These are phyloP conservation scores for Drosophila sucinea DNA, from an alignment of 1,140 invertebrate species.

Conservation along the genomic window DNA sequence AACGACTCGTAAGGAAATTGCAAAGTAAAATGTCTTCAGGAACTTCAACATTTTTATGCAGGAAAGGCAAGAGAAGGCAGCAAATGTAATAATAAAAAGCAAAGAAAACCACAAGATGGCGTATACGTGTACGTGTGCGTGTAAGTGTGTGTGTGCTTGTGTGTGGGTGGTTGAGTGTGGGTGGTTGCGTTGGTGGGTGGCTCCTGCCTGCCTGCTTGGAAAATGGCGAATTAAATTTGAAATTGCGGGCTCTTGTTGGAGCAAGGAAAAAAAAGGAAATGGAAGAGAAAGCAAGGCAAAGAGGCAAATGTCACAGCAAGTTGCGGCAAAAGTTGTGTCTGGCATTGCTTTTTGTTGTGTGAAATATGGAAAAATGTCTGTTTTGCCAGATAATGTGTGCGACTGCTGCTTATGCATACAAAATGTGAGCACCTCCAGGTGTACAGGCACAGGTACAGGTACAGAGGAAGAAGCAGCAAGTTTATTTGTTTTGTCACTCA, in stretches of 20 bases:
- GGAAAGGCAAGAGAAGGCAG: constrained; percentile 41
- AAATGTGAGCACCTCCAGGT: constrained; percentile 42
- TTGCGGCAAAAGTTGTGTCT: constrained; percentile 75
- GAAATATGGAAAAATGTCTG: constrained; percentile 78
- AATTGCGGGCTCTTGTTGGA: constrained; percentile 61
- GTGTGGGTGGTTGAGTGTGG: constrained; percentile 10
- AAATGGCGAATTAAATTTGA: constrained; percentile 82
- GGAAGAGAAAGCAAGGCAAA: constrained; percentile 7
- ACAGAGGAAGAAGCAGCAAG: constrained; percentile 36
- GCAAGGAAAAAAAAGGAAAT: not conserved
- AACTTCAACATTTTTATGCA: constrained; percentile 77
- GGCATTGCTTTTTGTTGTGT: constrained; percentile 56
- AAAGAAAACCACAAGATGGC: constrained; percentile 70
- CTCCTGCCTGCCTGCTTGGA: constrained; percentile 46
- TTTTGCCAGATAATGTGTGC: constrained; percentile 51
- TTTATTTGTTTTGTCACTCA: constrained; percentile 73
- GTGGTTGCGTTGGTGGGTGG: constrained; percentile 15
- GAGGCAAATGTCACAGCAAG: constrained; percentile 66
- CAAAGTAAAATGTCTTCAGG: constrained; percentile 81
- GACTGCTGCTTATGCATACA: constrained; percentile 77
- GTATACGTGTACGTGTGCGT: not conserved
- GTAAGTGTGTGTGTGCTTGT: constrained; percentile 27
- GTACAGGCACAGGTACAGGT: not conserved
- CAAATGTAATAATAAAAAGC: constrained; percentile 68
- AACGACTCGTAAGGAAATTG: constrained; percentile 82